These are phyloP conservation scores for Troides aeacus DNA, from an alignment of 2,888 invertebrate genomes.

Conservation along the genomic window DNA sequence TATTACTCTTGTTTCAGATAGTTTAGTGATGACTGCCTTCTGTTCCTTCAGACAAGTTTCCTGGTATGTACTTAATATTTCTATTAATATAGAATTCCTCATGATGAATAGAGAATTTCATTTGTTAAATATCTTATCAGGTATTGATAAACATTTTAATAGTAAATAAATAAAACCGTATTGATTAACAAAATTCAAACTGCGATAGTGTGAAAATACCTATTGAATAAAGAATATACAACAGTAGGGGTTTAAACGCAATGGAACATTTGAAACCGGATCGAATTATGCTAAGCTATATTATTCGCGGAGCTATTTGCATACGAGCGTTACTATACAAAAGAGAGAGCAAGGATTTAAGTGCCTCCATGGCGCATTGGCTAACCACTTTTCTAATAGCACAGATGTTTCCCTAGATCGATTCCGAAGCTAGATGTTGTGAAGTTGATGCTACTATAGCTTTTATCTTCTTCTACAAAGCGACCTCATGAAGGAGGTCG, in stretches of 20 bases:
- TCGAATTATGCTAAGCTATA: constrained; percentile 15
- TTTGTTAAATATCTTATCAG: neutral
- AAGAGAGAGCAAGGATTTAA: neutral
- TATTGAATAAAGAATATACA: neutral
- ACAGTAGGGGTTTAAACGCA: neutral
- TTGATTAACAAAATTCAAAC: neutral
- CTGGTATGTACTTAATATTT: constrained; percentile 51
- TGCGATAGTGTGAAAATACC: neutral
- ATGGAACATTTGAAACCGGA: neutral
- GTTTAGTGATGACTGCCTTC: constrained; percentile 57
- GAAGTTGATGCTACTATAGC: too few relatives aligned
- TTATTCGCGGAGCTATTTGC: neutral
- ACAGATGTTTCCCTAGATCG: too few relatives aligned
- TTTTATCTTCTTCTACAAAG: too few relatives aligned
- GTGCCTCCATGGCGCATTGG: too few relatives aligned
- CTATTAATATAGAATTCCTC: neutral
- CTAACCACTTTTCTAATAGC: too few relatives aligned
- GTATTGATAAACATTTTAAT: neutral
- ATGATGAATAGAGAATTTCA: neutral
- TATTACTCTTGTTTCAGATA: constrained; percentile 57
- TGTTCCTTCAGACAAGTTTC: constrained; percentile 42
- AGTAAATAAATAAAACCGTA: neutral
- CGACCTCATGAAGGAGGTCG: too few relatives aligned
- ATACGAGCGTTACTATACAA: neutral
- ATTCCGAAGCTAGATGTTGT: too few relatives aligned